Percentiles rank a stretch among this genome's conserved stretches.
Evolutionary conservation across 2,888 invertebrate genomes (phyloP).

Genomic region (Heliconius charithonia): DNA sequence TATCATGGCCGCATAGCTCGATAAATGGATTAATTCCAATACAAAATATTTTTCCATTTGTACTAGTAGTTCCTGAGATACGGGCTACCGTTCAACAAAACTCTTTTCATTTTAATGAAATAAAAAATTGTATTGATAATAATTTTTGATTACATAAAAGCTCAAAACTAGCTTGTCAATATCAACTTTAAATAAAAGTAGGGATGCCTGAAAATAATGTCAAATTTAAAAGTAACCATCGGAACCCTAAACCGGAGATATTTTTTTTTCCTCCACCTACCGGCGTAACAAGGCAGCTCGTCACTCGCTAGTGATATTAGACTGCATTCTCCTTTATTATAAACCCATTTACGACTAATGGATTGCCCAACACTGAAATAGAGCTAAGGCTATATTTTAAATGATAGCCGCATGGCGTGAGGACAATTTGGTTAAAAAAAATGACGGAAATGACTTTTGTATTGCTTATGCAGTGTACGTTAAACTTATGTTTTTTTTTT

Average conservation of each 20-base stretch:
- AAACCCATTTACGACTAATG: slow-evolving; percentile 70
- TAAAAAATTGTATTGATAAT: not conserved
- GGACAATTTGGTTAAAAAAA: slow-evolving; percentile 12
- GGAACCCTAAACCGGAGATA: not conserved
- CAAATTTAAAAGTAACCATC: not conserved
- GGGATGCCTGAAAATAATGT: too few species aligned
- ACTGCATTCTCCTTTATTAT: slow-evolving; percentile 74
- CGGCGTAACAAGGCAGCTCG: slow-evolving; percentile 66
- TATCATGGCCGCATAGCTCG: not conserved
- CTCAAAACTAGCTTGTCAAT: not conserved
- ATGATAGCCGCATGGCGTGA: slow-evolving; percentile 5
- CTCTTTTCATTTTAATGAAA: too few species aligned
- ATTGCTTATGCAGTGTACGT: not conserved
- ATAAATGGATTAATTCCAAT: not conserved
- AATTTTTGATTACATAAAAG: not conserved
- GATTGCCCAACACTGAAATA: slow-evolving; percentile 51
- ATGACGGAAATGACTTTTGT: slow-evolving; percentile 9
- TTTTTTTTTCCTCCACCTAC: slow-evolving; percentile 37
- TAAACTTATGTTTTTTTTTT: not conserved
- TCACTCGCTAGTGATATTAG: slow-evolving; percentile 57
- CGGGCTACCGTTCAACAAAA: too few species aligned
- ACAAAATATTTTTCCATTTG: not conserved
- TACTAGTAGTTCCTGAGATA: not conserved
- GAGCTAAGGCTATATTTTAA: slow-evolving; percentile 33
- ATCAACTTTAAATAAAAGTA: not conserved